Evolutionary conservation across 2,113 vertebrate genomes (phyloP).

Genomic region (Archilochus colubris): DNA sequence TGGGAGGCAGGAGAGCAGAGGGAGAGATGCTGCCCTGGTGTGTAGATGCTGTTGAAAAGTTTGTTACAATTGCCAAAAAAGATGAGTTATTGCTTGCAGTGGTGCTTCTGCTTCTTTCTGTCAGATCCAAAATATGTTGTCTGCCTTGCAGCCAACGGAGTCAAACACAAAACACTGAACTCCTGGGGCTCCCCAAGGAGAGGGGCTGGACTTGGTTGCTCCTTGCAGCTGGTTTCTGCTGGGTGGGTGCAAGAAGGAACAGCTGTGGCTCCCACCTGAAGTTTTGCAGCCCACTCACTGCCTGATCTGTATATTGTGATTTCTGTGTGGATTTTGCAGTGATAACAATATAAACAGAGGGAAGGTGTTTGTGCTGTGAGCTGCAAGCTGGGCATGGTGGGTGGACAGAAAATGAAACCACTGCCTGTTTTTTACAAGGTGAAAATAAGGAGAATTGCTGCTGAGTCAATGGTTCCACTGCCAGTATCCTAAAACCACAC

Average conservation of each 20-base stretch:
- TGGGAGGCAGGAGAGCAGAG: neutral
- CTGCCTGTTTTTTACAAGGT: neutral
- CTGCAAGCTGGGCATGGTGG: neutral
- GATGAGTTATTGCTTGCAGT: conserved; percentile 5
- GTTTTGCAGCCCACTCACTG: neutral
- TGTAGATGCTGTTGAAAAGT: conserved; percentile 24
- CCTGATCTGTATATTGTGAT: neutral
- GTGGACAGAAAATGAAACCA: neutral
- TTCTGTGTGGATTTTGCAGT: neutral
- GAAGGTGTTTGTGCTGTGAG: neutral
- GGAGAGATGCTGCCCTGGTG: neutral
- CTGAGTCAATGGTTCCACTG: neutral
- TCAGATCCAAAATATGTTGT: conserved; percentile 16
- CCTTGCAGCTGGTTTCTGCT: neutral
- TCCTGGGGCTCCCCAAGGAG: neutral
- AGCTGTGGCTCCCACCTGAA: neutral
- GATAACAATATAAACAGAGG: neutral
- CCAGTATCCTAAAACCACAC: neutral
- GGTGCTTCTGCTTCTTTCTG: neutral
- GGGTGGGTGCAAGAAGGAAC: neutral
- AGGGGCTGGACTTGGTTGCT: neutral
- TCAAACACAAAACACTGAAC: neutral
- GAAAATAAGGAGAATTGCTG: neutral
- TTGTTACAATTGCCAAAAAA: neutral
- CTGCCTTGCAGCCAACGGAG: neutral